phyloP scores from a whole-genome alignment of 1,140 invertebrate genomes.

The Homalodisca vitripennis region DNA sequence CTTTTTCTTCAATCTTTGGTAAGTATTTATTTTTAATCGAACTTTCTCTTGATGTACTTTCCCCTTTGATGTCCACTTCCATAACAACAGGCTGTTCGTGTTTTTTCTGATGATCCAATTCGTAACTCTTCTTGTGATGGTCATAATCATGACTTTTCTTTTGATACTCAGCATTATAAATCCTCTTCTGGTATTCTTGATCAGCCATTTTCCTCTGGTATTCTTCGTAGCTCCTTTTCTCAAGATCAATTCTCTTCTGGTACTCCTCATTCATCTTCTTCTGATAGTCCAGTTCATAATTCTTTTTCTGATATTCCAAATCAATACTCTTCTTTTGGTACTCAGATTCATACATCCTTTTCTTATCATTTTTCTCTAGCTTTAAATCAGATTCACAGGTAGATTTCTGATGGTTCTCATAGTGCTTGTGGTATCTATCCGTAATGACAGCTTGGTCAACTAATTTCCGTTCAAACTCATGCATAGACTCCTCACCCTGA shows the following conservation, averaged over 20 bases:
- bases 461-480: conserved; percentile 5
- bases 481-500: neutral
- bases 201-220: conserved; percentile 10
- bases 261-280: neutral
- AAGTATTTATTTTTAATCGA: neutral
- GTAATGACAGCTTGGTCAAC: neutral
- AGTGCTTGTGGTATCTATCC: neutral
- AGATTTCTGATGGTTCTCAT: neutral
- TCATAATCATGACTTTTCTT: neutral
- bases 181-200: conserved; percentile 5
- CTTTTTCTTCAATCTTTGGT: conserved; percentile 5
- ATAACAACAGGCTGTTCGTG: neutral
- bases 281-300: conserved; percentile 1
- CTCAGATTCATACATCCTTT: conserved; percentile 2
- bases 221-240: no score
- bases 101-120: conserved; percentile 1
- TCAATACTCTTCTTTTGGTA: conserved; percentile 8
- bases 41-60: neutral
- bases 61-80: no score
- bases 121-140: neutral
- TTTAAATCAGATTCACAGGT: neutral
- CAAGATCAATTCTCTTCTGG: conserved; percentile 4
- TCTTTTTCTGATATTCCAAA: conserved; percentile 1
- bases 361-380: conserved; percentile 3
- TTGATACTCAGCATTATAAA: neutral